Conservation (phyloP, 2,113 vertebrate genomes). For the Hystrix cristata region DNA sequence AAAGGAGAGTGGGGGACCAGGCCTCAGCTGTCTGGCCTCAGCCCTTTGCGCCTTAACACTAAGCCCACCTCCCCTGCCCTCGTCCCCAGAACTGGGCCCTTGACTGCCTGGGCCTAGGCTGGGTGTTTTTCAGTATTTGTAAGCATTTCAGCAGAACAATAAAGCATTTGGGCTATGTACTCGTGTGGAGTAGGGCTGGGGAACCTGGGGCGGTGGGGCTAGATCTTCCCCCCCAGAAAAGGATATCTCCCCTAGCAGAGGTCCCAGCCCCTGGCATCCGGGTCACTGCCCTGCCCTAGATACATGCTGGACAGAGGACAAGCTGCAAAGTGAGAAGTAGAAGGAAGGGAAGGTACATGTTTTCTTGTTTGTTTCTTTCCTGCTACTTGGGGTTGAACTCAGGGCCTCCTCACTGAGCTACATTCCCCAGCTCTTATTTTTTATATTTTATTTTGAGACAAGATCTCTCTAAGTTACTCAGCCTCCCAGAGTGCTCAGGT, state of each 20-base stretch:
- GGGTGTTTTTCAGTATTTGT: conserved; percentile 79
- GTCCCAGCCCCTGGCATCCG: background rate
- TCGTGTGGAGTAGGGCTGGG: background rate
- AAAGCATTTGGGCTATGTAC: conserved; percentile 79
- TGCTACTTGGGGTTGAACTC: background rate
- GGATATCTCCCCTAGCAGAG: background rate
- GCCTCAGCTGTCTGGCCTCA: conserved; percentile 33
- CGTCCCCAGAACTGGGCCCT: background rate
- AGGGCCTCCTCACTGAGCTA: background rate
- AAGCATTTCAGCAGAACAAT: conserved; percentile 81
- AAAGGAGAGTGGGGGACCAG: conserved; percentile 1
- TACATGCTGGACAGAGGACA: background rate
- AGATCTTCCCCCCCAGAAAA: background rate
- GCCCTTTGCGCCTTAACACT: conserved; percentile 83
- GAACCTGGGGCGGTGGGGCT: rapidly evolving
- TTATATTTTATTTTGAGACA: background rate
- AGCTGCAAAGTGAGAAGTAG: background rate
- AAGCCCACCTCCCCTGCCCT: conserved; percentile 49
- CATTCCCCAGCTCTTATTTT: background rate
- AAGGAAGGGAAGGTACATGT: background rate
- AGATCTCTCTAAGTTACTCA: background rate
- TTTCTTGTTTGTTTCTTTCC: background rate
- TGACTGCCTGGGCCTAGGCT: conserved; percentile 1
- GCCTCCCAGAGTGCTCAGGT: background rate
- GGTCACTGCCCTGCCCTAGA: background rate